Evolutionary conservation across 2,888 invertebrate species (phyloP).

Genomic region (Noctua janthe): DNA sequence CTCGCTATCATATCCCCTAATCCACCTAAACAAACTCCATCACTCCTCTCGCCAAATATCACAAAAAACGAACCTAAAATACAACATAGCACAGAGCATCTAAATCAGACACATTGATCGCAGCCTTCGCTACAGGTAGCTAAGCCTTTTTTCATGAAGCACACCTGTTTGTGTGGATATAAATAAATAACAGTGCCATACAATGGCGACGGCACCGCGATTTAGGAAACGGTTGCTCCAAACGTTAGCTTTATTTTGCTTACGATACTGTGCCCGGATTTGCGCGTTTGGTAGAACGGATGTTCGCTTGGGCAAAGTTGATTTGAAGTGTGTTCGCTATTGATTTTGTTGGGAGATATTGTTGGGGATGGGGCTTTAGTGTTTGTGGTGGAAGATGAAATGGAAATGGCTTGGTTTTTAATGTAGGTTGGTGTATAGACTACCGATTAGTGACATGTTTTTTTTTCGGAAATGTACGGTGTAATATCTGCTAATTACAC

Average conservation of each 20-base stretch:
- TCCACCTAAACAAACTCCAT: not conserved
- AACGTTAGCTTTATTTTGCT: slow-evolving; percentile 61
- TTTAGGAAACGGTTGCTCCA: slow-evolving; percentile 56
- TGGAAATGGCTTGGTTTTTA: not conserved
- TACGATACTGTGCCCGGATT: slow-evolving; percentile 53
- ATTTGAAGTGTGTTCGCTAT: slow-evolving; percentile 42
- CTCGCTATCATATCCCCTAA: not conserved
- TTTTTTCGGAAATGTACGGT: not conserved
- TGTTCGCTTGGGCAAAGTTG: slow-evolving; percentile 41
- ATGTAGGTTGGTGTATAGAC: not conserved
- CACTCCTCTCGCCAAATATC: slow-evolving; percentile 1
- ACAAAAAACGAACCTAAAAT: slow-evolving; percentile 18
- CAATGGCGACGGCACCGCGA: slow-evolving; percentile 60
- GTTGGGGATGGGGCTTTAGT: not conserved
- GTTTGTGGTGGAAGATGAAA: not conserved
- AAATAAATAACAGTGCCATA: slow-evolving; percentile 76
- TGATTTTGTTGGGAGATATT: slow-evolving; percentile 37
- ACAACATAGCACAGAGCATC: slow-evolving; percentile 26
- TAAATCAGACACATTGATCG: slow-evolving; percentile 62
- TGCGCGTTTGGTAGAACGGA: slow-evolving; percentile 33
- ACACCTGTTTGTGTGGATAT: slow-evolving; percentile 79
- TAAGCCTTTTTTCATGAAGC: slow-evolving; percentile 80
- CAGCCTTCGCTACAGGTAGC: slow-evolving; percentile 60
- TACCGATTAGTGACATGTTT: not conserved
- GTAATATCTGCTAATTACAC: not conserved